Evolutionary conservation across 2,797 vertebrate genomes (phyloP).

Genomic region (Corythornis leucogaster): DNA sequence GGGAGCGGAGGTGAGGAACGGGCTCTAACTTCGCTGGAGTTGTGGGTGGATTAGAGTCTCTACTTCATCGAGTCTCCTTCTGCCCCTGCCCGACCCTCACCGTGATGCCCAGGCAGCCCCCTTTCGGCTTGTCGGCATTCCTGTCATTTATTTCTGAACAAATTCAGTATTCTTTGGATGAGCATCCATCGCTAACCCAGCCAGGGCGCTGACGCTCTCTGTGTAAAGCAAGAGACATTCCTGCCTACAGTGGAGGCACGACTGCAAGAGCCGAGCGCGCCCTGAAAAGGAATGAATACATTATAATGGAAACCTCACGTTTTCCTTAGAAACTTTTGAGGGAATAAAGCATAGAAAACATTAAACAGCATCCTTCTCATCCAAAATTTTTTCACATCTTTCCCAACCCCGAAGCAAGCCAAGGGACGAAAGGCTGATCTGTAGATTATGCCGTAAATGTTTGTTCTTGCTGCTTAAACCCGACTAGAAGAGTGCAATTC

Average conservation of each 20-base stretch:
- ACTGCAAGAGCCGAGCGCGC: not conserved
- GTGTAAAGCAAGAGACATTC: not conserved
- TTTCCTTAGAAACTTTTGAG: conserved; percentile 39
- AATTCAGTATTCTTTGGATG: not conserved
- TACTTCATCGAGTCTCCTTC: not conserved
- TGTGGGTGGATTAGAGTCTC: not conserved
- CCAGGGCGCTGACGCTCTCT: not conserved
- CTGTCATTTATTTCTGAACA: not conserved
- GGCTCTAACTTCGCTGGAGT: conserved; percentile 46
- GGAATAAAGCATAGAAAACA: not conserved
- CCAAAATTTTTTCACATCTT: not conserved
- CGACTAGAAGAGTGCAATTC: not conserved
- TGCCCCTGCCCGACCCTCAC: not conserved
- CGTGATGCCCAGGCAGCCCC: not conserved
- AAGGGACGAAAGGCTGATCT: not conserved
- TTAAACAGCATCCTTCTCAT: not conserved
- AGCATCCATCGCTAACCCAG: not conserved
- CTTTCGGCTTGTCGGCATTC: not conserved
- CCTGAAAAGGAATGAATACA: not conserved
- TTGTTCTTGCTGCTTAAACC: conserved; percentile 40
- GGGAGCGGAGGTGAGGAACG: not conserved
- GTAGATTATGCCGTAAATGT: not conserved
- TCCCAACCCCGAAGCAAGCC: not conserved
- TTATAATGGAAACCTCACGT: not conserved
- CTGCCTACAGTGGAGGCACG: not conserved